Evolutionary conservation across 2,888 invertebrate genomes (phyloP).

Genomic region (Cephus nigrinus): DNA sequence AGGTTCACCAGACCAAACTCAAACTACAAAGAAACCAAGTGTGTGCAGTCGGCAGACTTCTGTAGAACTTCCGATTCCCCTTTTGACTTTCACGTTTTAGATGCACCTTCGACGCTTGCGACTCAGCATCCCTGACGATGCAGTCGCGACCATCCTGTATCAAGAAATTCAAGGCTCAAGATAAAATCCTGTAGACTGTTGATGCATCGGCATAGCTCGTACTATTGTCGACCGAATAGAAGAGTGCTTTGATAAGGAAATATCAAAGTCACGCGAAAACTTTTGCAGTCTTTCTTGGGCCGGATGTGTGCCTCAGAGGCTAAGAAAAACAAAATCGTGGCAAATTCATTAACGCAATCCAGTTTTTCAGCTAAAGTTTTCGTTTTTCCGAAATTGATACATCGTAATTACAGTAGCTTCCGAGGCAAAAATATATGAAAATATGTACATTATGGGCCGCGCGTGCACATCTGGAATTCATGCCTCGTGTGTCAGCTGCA

Average conservation of each 20-base stretch:
- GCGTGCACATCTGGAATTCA: neutral
- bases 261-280: neutral
- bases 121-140: too few relatives aligned
- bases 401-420: too few relatives aligned
- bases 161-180: neutral
- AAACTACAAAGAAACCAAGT: constrained; percentile 42
- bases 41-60: constrained; percentile 35
- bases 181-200: neutral
- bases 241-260: neutral
- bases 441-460: neutral
- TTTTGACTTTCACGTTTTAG: neutral
- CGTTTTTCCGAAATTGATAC: too few relatives aligned
- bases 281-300: too few relatives aligned
- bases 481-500: neutral
- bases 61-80: neutral
- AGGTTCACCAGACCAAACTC: constrained; percentile 61
- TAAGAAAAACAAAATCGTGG: too few relatives aligned
- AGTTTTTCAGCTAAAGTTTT: too few relatives aligned
- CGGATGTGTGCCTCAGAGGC: too few relatives aligned
- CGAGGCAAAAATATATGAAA: too few relatives aligned
- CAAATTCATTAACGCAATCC: too few relatives aligned
- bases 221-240: neutral
- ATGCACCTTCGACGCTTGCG: neutral
- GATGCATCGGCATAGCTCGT: neutral
- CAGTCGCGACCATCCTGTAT: neutral